Base-by-base conservation (phyloP, 2,797 vertebrate genomes). In the Bufotes viridis region DNA sequence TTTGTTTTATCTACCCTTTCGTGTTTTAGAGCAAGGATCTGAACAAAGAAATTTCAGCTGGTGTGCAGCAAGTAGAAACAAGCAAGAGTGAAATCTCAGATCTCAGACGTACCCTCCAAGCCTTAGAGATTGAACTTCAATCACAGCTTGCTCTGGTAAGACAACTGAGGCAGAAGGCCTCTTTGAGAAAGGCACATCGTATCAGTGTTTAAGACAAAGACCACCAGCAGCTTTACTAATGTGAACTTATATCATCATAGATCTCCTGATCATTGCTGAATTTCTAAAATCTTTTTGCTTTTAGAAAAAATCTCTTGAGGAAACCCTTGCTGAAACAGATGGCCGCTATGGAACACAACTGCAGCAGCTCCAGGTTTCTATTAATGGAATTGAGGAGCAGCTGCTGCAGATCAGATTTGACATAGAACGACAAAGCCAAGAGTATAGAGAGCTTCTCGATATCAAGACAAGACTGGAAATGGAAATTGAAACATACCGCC, bases 111-210 rank as follows among this genome's bases (percentile, higher is more conserved):
- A 92, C 92, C n/a, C 75, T 96, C 55, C 96, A 97, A 88, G 87
- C 93, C 82, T 93, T 97, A 92, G 94, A 97, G 90, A 96, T 96
- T 0, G 95, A 96, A 84, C 91, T 97, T 22, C 96, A 97, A 90
- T 96, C 96, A 34, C 96, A 96, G 90, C 92, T 96, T 0, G 96
- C 95, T 94, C 95, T 96, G 96, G 96, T 97, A 93, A 92, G 85
- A 78, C 49, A 42, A 67, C 34, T 60, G 61, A 76, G 55, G 14
- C 55, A 57, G 55, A 60, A 11, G 60, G 26, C 34, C 17, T 75
- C 20, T 2, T 65, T 49, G 14, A 65, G n/a, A 82, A 4, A 12
- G 34, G 0, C 20, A 4, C 18, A 24, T 58, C 1, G 34, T 63
- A 18, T 7, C 29, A 20, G 17, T 34, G 29, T 81, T 63, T 0